Base-by-base conservation (phyloP, 2,113 vertebrate genomes). In the Casuarius casuarius region DNA sequence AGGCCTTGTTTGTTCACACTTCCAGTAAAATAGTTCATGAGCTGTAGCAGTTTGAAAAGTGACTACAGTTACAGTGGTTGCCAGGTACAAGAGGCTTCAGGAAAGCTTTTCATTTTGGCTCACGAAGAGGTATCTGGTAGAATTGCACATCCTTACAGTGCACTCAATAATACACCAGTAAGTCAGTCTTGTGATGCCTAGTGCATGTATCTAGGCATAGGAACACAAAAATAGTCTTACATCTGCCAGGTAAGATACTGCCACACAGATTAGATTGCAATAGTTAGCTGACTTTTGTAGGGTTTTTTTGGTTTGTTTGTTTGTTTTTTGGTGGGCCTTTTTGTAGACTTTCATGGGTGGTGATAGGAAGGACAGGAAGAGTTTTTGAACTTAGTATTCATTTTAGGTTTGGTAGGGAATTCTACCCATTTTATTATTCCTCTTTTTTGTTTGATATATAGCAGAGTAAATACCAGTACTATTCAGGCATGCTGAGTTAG, bases 331-430 rank as follows among this genome's bases (percentile, higher is more conserved):
- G 12, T 54, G 52, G 25, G 52, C 52, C 52, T 29, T 56, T 56
- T 56, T 56, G 54, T 29, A 56, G 22, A 48, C 15, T 56, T 56
- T 56, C 29, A 26, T 28, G 29, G 25, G 52, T 76, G 84, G 58
- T 35, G 52, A 75, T 91, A 68, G 56, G n/a, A 25, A 86, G 31
- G 28, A 33, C 2, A 5, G 66, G 44, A 80, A 73, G 49, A 87
- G 33, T 21, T 94, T 91, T 84, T 95, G 28, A 89, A 92, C 95
- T 95, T 96, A 91, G 59, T 28, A 3, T 67, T 95, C 46, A 16
- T 67, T 89, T 1, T 68, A 89, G 78, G 0, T 65, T 89, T 91
- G 87, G 52, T 62, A 83, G 62, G 42, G 20, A 23, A 66, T 66
- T 89, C 58, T 73, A 66, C 26, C 6, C 10, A 56, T 67, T 5